Evolutionary conservation across 2,113 vertebrate species (phyloP).

Genomic region (Cephalopterus ornatus): DNA sequence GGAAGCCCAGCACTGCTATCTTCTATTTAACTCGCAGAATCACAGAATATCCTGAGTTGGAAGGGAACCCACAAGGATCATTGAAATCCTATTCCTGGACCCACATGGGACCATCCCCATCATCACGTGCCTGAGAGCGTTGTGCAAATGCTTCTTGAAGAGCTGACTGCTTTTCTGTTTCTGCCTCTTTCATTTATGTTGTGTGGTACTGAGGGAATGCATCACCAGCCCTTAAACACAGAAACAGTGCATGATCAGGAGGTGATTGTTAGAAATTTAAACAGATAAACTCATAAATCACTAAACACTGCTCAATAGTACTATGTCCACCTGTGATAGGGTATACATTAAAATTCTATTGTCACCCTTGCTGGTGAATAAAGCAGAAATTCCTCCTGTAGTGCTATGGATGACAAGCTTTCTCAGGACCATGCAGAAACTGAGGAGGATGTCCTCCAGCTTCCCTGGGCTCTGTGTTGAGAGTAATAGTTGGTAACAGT

Average conservation of each 20-base stretch:
- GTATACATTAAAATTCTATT: not conserved
- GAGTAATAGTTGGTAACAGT: not conserved
- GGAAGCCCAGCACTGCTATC: not conserved
- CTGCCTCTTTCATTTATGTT: not conserved
- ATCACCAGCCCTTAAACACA: not conserved
- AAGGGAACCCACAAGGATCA: not conserved
- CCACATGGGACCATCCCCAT: not conserved
- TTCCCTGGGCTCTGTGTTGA: not conserved
- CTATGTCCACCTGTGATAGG: not conserved
- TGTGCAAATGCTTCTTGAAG: not conserved
- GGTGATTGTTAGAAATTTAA: not conserved
- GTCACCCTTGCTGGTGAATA: not conserved
- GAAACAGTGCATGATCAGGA: not conserved
- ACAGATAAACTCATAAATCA: not conserved
- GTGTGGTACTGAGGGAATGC: fast-evolving
- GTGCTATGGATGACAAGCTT: not conserved
- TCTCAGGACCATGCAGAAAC: not conserved
- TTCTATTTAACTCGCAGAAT: not conserved
- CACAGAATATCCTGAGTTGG: not conserved
- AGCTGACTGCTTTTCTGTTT: not conserved
- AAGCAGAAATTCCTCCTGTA: not conserved
- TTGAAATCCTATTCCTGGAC: not conserved
- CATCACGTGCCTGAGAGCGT: fast-evolving
- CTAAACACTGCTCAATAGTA: not conserved
- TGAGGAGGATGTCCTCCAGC: not conserved